A percentile compares a stretch with the other conserved stretches of the same genome.
Conservation (phyloP, 2,113 vertebrate genomes). For the Saccopteryx leptura region DNA sequence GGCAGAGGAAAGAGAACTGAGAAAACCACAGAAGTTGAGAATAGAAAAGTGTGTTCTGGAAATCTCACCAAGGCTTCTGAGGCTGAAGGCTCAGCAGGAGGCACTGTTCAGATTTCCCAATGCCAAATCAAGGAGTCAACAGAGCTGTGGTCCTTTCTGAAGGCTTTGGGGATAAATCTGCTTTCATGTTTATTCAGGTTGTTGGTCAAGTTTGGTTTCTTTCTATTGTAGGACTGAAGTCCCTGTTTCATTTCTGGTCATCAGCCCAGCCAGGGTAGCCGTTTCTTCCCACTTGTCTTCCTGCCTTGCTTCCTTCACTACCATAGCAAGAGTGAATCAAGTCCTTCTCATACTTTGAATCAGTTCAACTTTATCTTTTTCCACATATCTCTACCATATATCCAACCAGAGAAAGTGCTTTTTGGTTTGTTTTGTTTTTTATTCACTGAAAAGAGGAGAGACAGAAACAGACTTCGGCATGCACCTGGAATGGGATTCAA, state of each 20-base stretch:
- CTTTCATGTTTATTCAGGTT: not conserved
- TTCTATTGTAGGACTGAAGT: not conserved
- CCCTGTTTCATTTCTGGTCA: not conserved
- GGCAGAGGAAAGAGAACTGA: not conserved
- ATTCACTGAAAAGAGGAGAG: too few species aligned
- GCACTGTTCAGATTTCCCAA: not conserved
- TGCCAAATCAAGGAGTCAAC: not conserved
- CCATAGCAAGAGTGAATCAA: not conserved
- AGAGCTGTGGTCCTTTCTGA: not conserved
- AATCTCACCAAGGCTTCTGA: not conserved
- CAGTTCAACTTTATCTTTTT: not conserved
- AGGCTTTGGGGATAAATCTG: not conserved
- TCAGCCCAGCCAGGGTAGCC: fast-evolving
- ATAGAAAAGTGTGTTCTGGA: not conserved
- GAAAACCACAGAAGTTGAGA: not conserved
- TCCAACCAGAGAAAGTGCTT: not conserved
- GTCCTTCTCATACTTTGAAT: not conserved
- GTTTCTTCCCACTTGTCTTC: not conserved
- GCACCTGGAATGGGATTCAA: too few species aligned
- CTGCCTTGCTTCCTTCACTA: too few species aligned
- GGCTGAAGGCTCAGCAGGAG: not conserved
- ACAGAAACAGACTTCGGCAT: too few species aligned
- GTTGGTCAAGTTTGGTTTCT: not conserved
- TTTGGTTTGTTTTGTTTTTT: not conserved
- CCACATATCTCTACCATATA: not conserved